phyloP scores from a whole-genome alignment of 2,797 vertebrate genomes.

The Gymnothorax reevesii region DNA sequence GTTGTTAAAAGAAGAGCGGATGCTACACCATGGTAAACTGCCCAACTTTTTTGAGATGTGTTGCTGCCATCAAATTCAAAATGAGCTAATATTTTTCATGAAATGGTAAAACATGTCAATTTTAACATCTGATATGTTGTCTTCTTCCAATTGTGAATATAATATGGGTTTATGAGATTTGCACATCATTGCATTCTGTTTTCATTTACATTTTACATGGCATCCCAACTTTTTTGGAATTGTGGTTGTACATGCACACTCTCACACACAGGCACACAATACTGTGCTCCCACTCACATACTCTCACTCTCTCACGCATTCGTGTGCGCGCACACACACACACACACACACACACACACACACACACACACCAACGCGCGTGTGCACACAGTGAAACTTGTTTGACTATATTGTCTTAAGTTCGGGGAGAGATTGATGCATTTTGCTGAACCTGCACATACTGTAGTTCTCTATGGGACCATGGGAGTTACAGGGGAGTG shows the following conservation, averaged over 20 bases:
- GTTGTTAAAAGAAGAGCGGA: too few species aligned
- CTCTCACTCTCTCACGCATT: neutral
- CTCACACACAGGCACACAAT: neutral
- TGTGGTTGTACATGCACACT: neutral
- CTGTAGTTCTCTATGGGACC: neutral
- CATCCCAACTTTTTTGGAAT: too few species aligned
- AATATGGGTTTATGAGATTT: too few species aligned
- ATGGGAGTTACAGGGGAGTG: neutral
- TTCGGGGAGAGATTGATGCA: neutral
- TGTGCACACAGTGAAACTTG: neutral
- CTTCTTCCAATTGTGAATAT: too few species aligned
- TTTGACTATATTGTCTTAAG: neutral
- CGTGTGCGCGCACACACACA: neutral
- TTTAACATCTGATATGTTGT: too few species aligned
- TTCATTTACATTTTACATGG: too few species aligned
- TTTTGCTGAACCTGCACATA: neutral
- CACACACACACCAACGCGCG: neutral
- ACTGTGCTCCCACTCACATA: neutral
- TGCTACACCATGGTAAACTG: too few species aligned
- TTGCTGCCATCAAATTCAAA: too few species aligned
- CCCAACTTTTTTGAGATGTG: too few species aligned
- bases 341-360: neutral
- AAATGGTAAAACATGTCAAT: too few species aligned
- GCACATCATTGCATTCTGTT: too few species aligned
- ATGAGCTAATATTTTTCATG: too few species aligned